phyloP scores from a whole-genome alignment of 2,797 vertebrate species.

The Sphenopsis melanotis region DNA sequence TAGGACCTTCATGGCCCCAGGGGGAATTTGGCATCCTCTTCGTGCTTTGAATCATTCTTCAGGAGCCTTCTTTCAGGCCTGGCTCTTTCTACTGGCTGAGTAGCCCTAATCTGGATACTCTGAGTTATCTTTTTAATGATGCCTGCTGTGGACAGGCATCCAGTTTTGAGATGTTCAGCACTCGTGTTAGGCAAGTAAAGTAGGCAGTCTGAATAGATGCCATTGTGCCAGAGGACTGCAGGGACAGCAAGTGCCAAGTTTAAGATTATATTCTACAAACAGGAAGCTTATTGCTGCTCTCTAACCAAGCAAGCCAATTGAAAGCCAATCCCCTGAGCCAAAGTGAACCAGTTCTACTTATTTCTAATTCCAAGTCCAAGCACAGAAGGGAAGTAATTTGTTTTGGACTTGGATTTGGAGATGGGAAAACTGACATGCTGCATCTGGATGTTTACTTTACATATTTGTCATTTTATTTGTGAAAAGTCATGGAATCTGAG shows the following conservation, averaged over 20 bases:
- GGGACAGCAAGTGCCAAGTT: constrained; percentile 33
- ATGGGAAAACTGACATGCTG: neutral
- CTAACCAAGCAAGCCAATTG: neutral
- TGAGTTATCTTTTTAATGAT: constrained; percentile 6
- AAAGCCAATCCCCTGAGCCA: constrained; percentile 18
- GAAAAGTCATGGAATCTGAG: neutral
- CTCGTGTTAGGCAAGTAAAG: neutral
- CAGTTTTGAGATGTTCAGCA: constrained; percentile 5
- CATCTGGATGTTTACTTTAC: neutral
- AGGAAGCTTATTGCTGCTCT: constrained; percentile 30
- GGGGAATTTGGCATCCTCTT: neutral
- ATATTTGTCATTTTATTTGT: neutral
- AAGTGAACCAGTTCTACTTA: neutral
- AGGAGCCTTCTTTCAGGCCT: neutral
- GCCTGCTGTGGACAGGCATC: neutral
- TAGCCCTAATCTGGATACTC: neutral
- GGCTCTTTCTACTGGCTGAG: neutral
- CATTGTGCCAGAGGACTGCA: constrained; percentile 20
- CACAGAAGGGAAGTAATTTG: constrained; percentile 14
- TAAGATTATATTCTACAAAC: constrained; percentile 49
- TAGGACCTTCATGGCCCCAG: neutral
- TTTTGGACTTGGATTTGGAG: constrained; percentile 39
- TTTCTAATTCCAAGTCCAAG: constrained; percentile 17
- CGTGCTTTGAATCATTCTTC: neutral
- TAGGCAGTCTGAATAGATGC: neutral